A percentile compares a stretch with the other conserved stretches of the same genome.
These are phyloP conservation scores for Perca fluviatilis DNA, from an alignment of 2,113 vertebrate genomes.

Conservation along the genomic window DNA sequence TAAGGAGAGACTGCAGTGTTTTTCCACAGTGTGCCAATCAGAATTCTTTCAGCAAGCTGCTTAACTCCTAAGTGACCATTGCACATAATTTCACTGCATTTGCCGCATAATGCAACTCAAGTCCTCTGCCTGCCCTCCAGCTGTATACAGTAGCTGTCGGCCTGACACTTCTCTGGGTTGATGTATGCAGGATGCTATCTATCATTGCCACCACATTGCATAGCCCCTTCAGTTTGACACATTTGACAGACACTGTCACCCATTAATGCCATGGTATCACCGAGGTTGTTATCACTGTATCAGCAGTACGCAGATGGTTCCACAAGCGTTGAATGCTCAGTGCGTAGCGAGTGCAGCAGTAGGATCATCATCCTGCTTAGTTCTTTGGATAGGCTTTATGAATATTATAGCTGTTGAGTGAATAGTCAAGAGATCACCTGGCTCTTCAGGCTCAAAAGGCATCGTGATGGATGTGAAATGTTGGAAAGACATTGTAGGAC, in stretches of 20 bases:
- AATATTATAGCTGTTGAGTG: conserved; percentile 42
- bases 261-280: conserved; percentile 61
- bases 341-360: neutral
- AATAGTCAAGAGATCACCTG: conserved; percentile 41
- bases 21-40: conserved; percentile 8
- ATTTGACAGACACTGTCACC: conserved; percentile 65
- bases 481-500: conserved; percentile 77
- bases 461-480: conserved; percentile 68
- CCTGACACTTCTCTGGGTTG: conserved; percentile 35
- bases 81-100: conserved; percentile 57
- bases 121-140: conserved; percentile 70
- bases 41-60: conserved; percentile 18
- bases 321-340: neutral
- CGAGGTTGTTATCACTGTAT: conserved; percentile 61
- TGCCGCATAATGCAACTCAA: conserved; percentile 54
- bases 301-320: conserved; percentile 17
- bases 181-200: conserved; percentile 69
- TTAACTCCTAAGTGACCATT: conserved; percentile 47
- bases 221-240: conserved; percentile 62
- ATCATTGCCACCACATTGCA: conserved; percentile 70
- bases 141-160: conserved; percentile 66
- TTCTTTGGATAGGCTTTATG: conserved; percentile 19
- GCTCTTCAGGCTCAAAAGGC: conserved; percentile 49
- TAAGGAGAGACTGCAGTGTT: neutral
- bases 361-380: conserved; percentile 6